phyloP scores from a whole-genome alignment of 1,140 invertebrate genomes.

The Calliopsis andreniformis region DNA sequence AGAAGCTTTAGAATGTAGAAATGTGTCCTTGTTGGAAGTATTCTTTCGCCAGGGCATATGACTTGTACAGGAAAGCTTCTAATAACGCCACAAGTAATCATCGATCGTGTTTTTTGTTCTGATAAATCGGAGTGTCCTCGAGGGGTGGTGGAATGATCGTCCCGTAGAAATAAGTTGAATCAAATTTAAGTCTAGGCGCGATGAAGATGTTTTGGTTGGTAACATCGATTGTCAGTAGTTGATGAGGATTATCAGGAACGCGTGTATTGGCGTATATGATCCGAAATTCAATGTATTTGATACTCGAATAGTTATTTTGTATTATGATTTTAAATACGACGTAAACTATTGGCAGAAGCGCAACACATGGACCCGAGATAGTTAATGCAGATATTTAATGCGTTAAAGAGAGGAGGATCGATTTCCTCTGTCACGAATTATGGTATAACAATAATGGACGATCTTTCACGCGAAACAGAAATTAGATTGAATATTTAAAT shows the following conservation, averaged over 20 bases:
- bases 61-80: too few relatives aligned
- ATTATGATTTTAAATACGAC: constrained; percentile 1
- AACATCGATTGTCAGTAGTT: constrained; percentile 10
- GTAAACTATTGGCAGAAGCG: background rate
- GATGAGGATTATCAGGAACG: background rate
- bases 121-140: constrained; percentile 7
- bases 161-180: constrained; percentile 4
- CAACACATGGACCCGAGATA: background rate
- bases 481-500: background rate
- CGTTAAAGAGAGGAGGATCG: background rate
- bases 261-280: background rate
- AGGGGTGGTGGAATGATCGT: too few relatives aligned
- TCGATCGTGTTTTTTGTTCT: constrained; percentile 30
- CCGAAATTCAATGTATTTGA: constrained; percentile 23
- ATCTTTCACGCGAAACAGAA: background rate
- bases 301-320: constrained; percentile 9
- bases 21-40: too few relatives aligned
- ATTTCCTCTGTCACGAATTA: constrained; percentile 6
- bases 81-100: too few relatives aligned
- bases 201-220: constrained; percentile 5
- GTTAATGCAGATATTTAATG: background rate
- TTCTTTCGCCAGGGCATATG: too few relatives aligned
- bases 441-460: background rate
- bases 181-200: constrained; percentile 9
- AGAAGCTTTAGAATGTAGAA: too few relatives aligned